phyloP scores from a whole-genome alignment of 2,888 invertebrate genomes.

The Anoncus sp. region DNA sequence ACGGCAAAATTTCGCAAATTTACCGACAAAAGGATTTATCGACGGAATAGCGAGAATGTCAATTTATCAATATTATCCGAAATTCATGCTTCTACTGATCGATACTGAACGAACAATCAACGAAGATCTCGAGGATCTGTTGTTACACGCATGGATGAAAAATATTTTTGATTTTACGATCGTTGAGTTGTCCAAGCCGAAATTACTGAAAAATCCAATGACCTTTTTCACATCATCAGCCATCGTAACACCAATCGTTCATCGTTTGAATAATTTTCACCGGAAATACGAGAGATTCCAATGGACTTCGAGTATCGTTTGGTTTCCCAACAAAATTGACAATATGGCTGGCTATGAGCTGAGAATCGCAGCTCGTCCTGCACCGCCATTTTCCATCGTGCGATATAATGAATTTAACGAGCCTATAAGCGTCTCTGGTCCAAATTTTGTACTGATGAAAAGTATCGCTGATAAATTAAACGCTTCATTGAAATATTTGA shows the following conservation, averaged over 20 bases:
- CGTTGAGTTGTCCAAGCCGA: slow-evolving; percentile 48
- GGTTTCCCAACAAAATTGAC: slow-evolving; percentile 66
- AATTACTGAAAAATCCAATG: background rate
- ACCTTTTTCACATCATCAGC: background rate
- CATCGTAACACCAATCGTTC: slow-evolving; percentile 46
- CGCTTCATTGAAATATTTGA: slow-evolving; percentile 57
- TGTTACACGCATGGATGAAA: slow-evolving; percentile 57
- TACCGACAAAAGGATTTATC: background rate
- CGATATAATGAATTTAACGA: slow-evolving; percentile 23
- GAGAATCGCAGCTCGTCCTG: slow-evolving; percentile 2
- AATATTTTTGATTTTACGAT: slow-evolving; percentile 61
- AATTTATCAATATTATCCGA: slow-evolving; percentile 23
- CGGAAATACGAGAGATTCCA: slow-evolving; percentile 20
- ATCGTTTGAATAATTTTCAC: slow-evolving; percentile 62
- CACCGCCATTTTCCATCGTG: slow-evolving; percentile 42
- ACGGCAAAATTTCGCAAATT: background rate
- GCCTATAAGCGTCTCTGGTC: background rate
- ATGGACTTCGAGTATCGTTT: slow-evolving; percentile 28
- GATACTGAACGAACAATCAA: background rate
- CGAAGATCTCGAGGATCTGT: slow-evolving; percentile 39
- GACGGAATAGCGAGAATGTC: slow-evolving; percentile 44
- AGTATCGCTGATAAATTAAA: slow-evolving; percentile 55
- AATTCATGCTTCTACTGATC: slow-evolving; percentile 46
- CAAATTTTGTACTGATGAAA: slow-evolving; percentile 33
- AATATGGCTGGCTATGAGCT: slow-evolving; percentile 66